A percentile compares a stretch with the other conserved stretches of the same genome.
These are phyloP conservation scores for Condylura cristata DNA, from an alignment of 2,113 vertebrate genomes.

Conservation along the genomic window DNA sequence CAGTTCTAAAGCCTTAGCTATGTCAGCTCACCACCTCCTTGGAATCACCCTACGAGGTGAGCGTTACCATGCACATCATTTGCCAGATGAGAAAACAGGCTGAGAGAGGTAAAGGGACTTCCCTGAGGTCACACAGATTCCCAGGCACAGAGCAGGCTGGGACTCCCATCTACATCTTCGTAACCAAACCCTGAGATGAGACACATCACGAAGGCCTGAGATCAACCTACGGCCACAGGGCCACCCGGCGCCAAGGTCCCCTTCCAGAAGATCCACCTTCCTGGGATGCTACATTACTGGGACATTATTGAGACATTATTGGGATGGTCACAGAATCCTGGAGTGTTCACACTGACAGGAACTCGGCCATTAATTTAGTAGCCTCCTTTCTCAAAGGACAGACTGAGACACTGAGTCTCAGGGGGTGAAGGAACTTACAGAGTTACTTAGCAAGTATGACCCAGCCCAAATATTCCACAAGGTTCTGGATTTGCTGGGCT, in stretches of 20 bases:
- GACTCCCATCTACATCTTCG: neutral
- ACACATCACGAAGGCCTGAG: neutral
- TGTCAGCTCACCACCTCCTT: neutral
- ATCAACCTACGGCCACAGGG: neutral
- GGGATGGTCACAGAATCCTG: neutral
- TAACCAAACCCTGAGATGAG: neutral
- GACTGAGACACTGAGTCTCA: neutral
- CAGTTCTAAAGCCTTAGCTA: rapidly evolving
- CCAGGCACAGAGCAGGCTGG: neutral
- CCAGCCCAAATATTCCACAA: neutral
- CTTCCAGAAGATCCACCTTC: neutral
- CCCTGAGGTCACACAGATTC: neutral
- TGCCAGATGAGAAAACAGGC: neutral
- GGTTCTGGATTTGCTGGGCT: neutral
- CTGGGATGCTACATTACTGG: neutral
- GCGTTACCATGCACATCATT: neutral
- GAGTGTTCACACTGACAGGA: neutral
- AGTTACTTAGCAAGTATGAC: neutral
- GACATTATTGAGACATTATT: neutral
- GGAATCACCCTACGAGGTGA: neutral
- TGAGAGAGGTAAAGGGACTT: neutral
- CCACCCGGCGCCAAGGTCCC: neutral
- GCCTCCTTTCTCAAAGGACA: neutral
- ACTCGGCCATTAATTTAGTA: neutral
- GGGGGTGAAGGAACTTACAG: neutral